A percentile compares a stretch with the other conserved stretches of the same genome.
Conservation (phyloP, 2,797 vertebrate species). For the Danio kyathit region DNA sequence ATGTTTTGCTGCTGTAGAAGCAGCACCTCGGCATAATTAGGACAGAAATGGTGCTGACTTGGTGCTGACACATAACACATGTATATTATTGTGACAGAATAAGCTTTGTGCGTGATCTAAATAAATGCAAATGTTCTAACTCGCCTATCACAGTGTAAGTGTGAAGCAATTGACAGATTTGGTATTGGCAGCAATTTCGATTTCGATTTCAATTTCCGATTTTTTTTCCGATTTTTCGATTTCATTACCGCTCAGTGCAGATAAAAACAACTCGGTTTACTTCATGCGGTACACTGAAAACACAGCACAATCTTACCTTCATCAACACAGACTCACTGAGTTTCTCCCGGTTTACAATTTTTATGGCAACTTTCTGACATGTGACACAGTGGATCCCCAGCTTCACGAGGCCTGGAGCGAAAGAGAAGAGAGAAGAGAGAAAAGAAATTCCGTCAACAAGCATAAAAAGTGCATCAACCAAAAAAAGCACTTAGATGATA, state of each 20-base stretch:
- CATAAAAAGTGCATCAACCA: slow-evolving; percentile 49
- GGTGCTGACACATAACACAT: neutral
- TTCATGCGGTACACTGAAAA: neutral
- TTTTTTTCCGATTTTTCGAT: too few species aligned
- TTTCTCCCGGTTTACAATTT: slow-evolving; percentile 93
- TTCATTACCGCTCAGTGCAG: neutral
- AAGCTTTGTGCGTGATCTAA: slow-evolving; percentile 6
- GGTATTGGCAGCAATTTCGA: neutral
- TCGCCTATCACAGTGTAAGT: neutral
- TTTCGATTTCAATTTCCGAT: neutral
- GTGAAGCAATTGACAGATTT: slow-evolving; percentile 10
- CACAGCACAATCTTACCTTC: slow-evolving; percentile 83
- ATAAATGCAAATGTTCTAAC: neutral
- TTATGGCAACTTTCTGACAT: slow-evolving; percentile 92
- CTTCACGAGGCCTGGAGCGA: slow-evolving; percentile 86
- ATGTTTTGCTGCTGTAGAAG: slow-evolving; percentile 14
- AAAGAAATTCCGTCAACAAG: slow-evolving; percentile 32
- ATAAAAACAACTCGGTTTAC: neutral
- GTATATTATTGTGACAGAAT: neutral
- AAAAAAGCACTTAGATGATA: slow-evolving; percentile 42
- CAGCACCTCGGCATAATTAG: neutral
- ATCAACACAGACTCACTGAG: slow-evolving; percentile 93
- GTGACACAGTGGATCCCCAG: slow-evolving; percentile 91
- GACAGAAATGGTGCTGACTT: neutral
- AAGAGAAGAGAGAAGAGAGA: slow-evolving; percentile 52